Evolutionary conservation across 2,888 invertebrate species (phyloP), one percentile per base, ranked within the genome.

Genomic region (Yponomeuta cagnagella): DNA sequence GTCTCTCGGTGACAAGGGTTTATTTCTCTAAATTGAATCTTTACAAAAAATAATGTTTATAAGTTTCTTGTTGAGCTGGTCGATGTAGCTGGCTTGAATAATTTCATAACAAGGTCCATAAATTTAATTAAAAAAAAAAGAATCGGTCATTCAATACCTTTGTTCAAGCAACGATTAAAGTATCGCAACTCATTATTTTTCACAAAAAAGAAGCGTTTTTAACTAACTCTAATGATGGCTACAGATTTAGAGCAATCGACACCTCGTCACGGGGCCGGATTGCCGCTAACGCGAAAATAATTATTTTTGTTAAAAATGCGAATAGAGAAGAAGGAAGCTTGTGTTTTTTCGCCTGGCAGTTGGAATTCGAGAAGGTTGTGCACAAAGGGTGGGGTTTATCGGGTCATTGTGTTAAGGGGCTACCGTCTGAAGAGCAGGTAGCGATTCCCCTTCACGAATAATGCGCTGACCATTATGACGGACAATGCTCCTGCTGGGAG

Each of bases 321-420:
- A 69, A 48, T 77, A 80, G 63, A 70, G 67, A 82, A 86, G 86
- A 83, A 43, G 8, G 43, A 43, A 43, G 43, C 37, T 37, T 76
- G 77, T 76, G 83, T 58, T 58, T 58, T 58, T 58, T 58, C 52
- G 15, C 52, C 79, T 78, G 75, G 31, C 48, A 67, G 73, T 77
- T 78, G 87, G 79, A 89, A 92, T 85, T 82, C 78, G 90, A 91
- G 88, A 91, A 82, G 84, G 81, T 89, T 90, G 87, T 86, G 80
- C 77, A 83, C 82, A 85, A 87, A 87, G 82, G 86, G 83, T 78
- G 68, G 37, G 58, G 69, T 71, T 72, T 71, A 63, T 67, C 70
- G 68, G 71, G 71, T 72, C 72, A 72, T 69, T 64, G 70, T 68
- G 65, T 63, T 68, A 70, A 33, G 63, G 37, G 70, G 52, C 58